phyloP scores from a whole-genome alignment of 2,797 vertebrate species.

The Catostomus latipinnis region DNA sequence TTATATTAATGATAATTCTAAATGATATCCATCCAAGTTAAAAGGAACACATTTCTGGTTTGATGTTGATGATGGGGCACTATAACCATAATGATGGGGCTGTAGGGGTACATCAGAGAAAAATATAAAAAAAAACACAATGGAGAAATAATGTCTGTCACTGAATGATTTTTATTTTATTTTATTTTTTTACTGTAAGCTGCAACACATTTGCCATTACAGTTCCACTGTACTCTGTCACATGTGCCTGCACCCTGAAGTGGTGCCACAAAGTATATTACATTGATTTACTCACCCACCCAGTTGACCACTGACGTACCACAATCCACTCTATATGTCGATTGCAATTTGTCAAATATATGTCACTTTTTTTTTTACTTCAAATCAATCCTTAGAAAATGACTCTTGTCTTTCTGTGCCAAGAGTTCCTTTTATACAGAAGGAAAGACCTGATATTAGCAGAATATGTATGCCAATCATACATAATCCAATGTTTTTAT shows the following conservation, averaged over 20 bases:
- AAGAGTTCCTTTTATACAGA: neutral
- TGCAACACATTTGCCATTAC: no score
- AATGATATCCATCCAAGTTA: no score
- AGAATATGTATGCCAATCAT: slow-evolving; percentile 15
- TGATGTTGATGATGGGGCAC: no score
- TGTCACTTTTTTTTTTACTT: slow-evolving; percentile 17
- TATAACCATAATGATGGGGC: no score
- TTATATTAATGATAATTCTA: no score
- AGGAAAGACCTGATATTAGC: slow-evolving; percentile 12
- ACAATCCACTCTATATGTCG: slow-evolving; percentile 27
- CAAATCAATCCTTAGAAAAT: slow-evolving; percentile 1
- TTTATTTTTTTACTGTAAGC: no score
- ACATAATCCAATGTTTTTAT: slow-evolving; percentile 32
- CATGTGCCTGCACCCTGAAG: neutral
- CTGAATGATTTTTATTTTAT: neutral
- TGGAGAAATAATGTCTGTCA: slow-evolving; percentile 57
- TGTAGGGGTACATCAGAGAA: no score
- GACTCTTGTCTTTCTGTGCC: slow-evolving; percentile 11
- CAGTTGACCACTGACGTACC: slow-evolving; percentile 2
- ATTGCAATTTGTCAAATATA: slow-evolving; percentile 38
- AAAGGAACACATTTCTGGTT: no score
- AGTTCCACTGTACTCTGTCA: neutral
- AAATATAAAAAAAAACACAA: slow-evolving; percentile 24
- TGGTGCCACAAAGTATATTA: neutral
- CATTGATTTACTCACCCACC: neutral